Conservation (phyloP, 2,797 vertebrate species). For the Pipistrellus kuhlii region DNA sequence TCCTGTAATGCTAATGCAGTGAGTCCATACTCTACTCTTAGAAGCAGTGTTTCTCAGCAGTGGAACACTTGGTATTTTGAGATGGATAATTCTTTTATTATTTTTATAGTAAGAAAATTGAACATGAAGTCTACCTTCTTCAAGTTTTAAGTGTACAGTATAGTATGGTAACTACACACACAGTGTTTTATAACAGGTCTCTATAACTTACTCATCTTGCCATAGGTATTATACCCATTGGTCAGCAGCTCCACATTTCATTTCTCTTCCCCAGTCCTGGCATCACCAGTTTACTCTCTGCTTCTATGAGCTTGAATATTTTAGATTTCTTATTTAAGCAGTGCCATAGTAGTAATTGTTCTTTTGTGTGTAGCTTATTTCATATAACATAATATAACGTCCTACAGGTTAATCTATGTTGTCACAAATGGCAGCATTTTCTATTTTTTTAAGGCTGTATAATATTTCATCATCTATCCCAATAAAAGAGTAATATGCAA, state of each 20-base stretch:
- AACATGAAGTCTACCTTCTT: background rate
- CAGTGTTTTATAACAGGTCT: background rate
- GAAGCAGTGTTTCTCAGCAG: background rate
- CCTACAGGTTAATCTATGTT: background rate
- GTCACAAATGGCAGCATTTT: background rate
- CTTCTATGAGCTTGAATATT: background rate
- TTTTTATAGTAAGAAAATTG: background rate
- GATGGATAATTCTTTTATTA: background rate
- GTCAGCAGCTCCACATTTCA: background rate
- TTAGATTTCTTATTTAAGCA: background rate
- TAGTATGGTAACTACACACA: too few species aligned
- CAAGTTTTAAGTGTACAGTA: background rate
- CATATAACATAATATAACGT: background rate
- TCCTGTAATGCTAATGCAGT: background rate
- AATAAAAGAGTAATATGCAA: too few species aligned
- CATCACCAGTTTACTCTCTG: background rate
- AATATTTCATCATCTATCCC: background rate
- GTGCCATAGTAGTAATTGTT: background rate
- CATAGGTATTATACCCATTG: background rate
- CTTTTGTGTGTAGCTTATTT: background rate
- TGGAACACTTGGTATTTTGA: background rate
- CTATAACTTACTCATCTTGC: background rate
- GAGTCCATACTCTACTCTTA: background rate
- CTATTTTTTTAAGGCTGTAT: background rate
- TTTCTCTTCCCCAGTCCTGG: background rate